These are phyloP conservation scores for Corapipo altera DNA, from an alignment of 2,113 vertebrate species.

Conservation along the genomic window DNA sequence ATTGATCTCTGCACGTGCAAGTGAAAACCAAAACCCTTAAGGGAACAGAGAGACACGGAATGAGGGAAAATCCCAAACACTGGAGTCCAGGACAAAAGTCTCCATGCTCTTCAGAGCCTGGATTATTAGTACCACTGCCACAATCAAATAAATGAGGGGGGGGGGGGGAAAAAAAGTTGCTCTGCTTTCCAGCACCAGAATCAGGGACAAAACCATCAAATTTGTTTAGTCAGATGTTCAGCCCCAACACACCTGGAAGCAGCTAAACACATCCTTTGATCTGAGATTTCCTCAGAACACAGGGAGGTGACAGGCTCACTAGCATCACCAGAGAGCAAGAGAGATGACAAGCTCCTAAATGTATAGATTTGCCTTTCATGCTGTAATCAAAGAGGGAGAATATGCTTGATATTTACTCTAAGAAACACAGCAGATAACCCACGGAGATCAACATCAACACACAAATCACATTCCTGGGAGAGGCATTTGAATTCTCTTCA, in stretches of 20 bases:
- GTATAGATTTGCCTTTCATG: background rate
- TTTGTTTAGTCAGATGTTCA: background rate
- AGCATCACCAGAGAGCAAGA: rapidly evolving
- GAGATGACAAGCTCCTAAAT: background rate
- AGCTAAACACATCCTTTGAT: background rate
- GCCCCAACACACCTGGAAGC: background rate
- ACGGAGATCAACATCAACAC: background rate
- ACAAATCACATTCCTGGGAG: background rate
- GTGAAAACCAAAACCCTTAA: background rate
- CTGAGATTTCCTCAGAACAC: background rate
- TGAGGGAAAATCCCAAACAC: rapidly evolving
- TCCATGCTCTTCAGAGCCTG: background rate
- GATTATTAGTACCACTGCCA: background rate
- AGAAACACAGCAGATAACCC: background rate
- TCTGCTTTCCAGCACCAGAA: background rate
- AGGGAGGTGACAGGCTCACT: background rate
- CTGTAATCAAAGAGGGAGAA: background rate
- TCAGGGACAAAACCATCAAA: rapidly evolving
- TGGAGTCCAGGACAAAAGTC: background rate
- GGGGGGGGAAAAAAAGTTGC: background rate
- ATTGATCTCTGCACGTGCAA: rapidly evolving
- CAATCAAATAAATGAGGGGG: background rate
- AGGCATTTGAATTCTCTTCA: background rate
- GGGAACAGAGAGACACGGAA: background rate
- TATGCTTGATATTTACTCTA: background rate